These are phyloP conservation scores for Phrynocephalus vlangalii DNA, from an alignment of 2,797 vertebrate genomes.

Conservation along the genomic window DNA sequence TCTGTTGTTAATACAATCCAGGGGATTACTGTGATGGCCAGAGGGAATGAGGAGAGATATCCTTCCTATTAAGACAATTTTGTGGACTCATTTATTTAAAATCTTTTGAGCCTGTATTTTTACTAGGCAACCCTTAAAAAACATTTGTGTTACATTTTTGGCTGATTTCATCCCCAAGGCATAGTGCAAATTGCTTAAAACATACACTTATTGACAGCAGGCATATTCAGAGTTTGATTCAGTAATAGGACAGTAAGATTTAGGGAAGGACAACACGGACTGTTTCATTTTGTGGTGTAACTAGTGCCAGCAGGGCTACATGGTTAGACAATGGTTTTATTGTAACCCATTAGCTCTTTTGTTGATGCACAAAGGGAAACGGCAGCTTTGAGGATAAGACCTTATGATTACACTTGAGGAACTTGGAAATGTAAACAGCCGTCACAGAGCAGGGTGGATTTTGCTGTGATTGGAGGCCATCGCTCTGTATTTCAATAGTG, in stretches of 20 bases:
- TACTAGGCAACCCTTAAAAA: not conserved
- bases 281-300: fast-evolving
- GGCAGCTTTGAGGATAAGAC: not conserved
- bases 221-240: not conserved
- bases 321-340: not conserved
- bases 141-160: not conserved
- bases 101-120: too few species aligned
- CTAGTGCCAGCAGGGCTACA: not conserved
- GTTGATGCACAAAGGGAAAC: not conserved
- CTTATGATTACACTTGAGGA: not conserved
- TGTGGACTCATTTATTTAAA: not conserved
- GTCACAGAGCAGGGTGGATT: too few species aligned
- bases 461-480: not conserved
- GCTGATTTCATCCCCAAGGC: not conserved
- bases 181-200: too few species aligned
- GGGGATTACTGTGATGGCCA: not conserved
- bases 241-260: not conserved
- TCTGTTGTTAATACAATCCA: not conserved
- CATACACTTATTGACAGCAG: too few species aligned
- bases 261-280: not conserved
- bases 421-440: not conserved
- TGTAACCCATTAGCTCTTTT: not conserved
- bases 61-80: not conserved
- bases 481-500: not conserved
- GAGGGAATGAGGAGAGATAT: not conserved